phyloP scores from a whole-genome alignment of 2,113 vertebrate genomes.

The Callospermophilus lateralis region DNA sequence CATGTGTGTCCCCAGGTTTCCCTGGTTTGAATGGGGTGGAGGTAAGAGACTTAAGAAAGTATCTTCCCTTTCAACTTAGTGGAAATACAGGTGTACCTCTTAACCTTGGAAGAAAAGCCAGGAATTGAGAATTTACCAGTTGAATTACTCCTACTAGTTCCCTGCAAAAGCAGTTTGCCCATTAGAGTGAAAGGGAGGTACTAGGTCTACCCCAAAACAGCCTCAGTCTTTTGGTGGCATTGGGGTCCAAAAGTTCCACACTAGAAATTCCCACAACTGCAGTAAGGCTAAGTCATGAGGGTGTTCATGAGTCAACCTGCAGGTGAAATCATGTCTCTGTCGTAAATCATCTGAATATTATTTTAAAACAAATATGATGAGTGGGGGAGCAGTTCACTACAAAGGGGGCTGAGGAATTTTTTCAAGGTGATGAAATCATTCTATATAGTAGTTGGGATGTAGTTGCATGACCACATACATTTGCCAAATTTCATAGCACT shows the following conservation, averaged over 20 bases:
- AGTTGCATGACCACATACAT: background rate
- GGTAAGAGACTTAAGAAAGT: background rate
- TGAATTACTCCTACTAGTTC: background rate
- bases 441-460: background rate
- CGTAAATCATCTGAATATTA: background rate
- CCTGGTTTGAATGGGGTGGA: background rate
- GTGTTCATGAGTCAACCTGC: background rate
- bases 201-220: background rate
- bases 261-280: background rate
- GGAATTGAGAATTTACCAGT: background rate
- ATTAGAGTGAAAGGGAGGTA: background rate
- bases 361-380: background rate
- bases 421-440: background rate
- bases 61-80: background rate
- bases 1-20: background rate
- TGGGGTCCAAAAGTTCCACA: background rate
- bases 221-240: background rate
- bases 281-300: background rate
- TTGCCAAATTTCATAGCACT: background rate
- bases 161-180: background rate
- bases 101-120: constrained; percentile 6
- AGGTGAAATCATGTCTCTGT: background rate
- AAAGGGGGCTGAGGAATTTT: background rate
- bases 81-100: background rate
- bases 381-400: background rate